Conservation (phyloP, 2,113 vertebrate genomes). For the Cervus canadensis region DNA sequence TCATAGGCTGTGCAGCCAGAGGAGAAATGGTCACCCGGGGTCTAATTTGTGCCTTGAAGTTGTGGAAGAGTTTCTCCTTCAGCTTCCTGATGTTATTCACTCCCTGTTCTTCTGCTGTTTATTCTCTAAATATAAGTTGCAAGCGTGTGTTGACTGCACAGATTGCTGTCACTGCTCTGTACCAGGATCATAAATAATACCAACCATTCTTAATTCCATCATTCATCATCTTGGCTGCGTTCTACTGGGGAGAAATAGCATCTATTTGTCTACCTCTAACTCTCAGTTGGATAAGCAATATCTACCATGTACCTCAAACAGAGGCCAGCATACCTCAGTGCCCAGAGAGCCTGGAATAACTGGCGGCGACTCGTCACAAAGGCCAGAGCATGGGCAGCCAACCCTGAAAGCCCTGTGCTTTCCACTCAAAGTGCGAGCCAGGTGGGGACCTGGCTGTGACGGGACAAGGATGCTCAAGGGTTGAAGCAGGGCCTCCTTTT, state of each 20-base stretch:
- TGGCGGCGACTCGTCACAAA: background rate
- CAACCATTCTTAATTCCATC: slow-evolving; percentile 51
- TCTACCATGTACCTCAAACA: background rate
- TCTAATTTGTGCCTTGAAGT: slow-evolving; percentile 29
- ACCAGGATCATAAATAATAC: slow-evolving; percentile 59
- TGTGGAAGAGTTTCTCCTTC: slow-evolving; percentile 34
- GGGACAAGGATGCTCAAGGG: background rate
- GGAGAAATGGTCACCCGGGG: slow-evolving; percentile 32
- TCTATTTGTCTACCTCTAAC: slow-evolving; percentile 50
- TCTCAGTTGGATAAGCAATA: slow-evolving; percentile 41
- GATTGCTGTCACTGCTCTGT: slow-evolving; percentile 30
- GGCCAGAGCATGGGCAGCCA: background rate
- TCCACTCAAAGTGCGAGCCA: background rate
- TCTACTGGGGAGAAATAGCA: slow-evolving; percentile 39
- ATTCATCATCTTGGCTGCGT: slow-evolving; percentile 65
- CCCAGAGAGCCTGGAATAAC: background rate
- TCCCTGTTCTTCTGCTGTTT: slow-evolving; percentile 31
- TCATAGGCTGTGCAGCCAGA: background rate
- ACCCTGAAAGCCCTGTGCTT: background rate
- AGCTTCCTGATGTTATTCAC: background rate
- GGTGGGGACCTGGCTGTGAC: background rate
- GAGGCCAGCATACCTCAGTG: background rate
- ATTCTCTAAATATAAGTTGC: slow-evolving; percentile 59
- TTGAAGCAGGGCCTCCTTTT: background rate
- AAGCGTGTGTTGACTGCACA: background rate